Conservation (phyloP, 2,113 vertebrate genomes). For the Theristicus caerulescens region DNA sequence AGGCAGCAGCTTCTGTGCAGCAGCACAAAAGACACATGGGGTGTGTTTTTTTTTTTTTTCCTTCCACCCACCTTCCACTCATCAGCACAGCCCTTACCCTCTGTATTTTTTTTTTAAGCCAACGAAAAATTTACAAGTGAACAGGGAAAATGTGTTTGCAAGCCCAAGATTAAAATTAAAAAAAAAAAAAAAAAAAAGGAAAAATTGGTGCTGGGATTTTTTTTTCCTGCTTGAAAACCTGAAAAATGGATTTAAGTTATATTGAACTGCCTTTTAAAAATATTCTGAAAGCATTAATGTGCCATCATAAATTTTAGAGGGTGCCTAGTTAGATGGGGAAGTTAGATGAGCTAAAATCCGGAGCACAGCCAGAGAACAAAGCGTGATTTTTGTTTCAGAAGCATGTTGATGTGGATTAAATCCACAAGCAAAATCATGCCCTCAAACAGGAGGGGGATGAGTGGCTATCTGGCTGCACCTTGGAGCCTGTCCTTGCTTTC, state of each 20-base stretch:
- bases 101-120: neutral
- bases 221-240: neutral
- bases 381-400: neutral
- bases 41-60: neutral
- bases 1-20: neutral
- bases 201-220: neutral
- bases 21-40: neutral
- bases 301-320: neutral
- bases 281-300: neutral
- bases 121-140: neutral
- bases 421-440: neutral
- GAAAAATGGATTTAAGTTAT: neutral
- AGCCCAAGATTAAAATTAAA: neutral
- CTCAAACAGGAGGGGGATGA: neutral
- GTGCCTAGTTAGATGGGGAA: neutral
- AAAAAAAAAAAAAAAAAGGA: neutral
- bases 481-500: neutral
- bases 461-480: neutral
- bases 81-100: neutral
- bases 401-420: neutral
- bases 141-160: neutral
- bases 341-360: neutral
- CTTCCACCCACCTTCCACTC: neutral
- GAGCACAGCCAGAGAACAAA: neutral
- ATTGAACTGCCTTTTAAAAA: neutral